These are phyloP conservation scores for Oryctes rhinoceros DNA, from an alignment of 1,140 invertebrate species.

Conservation along the genomic window DNA sequence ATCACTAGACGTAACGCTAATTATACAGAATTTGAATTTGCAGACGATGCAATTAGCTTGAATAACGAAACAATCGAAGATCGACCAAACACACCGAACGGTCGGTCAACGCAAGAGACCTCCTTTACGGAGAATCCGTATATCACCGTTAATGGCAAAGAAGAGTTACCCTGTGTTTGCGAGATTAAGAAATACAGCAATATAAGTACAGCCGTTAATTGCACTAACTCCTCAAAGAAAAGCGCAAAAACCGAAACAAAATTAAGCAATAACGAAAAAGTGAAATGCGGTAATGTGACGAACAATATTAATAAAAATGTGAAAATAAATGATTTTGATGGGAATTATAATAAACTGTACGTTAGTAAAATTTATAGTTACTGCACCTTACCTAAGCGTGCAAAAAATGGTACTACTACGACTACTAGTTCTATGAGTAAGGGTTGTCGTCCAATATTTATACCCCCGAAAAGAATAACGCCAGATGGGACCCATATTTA, in stretches of 20 bases:
- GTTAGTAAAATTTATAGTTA: conserved; percentile 59
- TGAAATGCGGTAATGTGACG: conserved; percentile 18
- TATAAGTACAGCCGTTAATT: conserved; percentile 45
- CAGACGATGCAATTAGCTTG: conserved; percentile 66
- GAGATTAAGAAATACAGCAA: conserved; percentile 55
- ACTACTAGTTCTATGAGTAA: not conserved
- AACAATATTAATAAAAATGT: conserved; percentile 48
- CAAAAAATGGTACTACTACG: conserved; percentile 47
- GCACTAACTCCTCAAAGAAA: conserved; percentile 45
- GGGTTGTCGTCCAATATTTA: conserved; percentile 56
- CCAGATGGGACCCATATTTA: conserved; percentile 83
- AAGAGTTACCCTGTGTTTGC: conserved; percentile 69
- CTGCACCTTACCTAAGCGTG: conserved; percentile 60
- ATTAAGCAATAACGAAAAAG: conserved; percentile 29
- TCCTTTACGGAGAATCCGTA: conserved; percentile 59
- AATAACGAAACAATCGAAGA: conserved; percentile 58
- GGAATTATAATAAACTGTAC: conserved; percentile 59
- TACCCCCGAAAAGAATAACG: conserved; percentile 77
- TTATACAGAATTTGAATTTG: conserved; percentile 65
- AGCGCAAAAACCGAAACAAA: conserved; percentile 44
- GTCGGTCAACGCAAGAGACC: conserved; percentile 45
- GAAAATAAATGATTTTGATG: conserved; percentile 58
- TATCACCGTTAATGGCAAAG: conserved; percentile 71
- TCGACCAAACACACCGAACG: conserved; percentile 38
- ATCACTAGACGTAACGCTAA: conserved; percentile 48